Percentiles rank a stretch among this genome's conserved stretches.
phyloP scores from a whole-genome alignment of 2,797 vertebrate species.

The Pyrocephalus nanus region DNA sequence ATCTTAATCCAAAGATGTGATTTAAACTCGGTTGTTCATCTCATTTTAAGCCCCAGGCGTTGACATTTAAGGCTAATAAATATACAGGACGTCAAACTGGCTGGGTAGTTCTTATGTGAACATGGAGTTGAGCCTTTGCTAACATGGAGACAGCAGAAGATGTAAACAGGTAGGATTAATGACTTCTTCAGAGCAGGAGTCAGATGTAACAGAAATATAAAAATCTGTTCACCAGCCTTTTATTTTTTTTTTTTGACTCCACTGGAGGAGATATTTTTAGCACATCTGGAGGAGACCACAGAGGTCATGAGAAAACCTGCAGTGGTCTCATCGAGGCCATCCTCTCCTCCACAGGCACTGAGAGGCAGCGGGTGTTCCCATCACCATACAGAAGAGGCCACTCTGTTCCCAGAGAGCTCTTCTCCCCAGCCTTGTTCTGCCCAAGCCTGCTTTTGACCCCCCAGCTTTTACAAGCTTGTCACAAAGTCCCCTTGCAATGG shows the following conservation, averaged over 20 bases:
- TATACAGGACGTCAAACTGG: not conserved
- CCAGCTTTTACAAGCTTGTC: not conserved
- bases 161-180: not conserved
- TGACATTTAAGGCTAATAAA: not conserved
- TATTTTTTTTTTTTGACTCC: not conserved
- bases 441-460: not conserved
- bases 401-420: not conserved
- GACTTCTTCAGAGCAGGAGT: not conserved
- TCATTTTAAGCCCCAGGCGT: not conserved
- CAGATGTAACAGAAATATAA: not conserved
- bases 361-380: not conserved
- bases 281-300: not conserved
- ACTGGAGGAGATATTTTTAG: not conserved
- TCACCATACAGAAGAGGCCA: not conserved
- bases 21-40: not conserved
- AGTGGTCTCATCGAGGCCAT: rapidly evolving
- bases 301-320: slow-evolving; percentile 2
- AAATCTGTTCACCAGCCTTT: not conserved
- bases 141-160: rapidly evolving
- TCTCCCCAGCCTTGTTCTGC: not conserved
- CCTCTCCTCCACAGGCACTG: not conserved
- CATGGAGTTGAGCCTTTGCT: not conserved
- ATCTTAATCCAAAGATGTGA: not conserved
- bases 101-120: not conserved
- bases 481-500: not conserved